Evolutionary conservation across 1,140 invertebrate genomes (phyloP).

Genomic region (Drosophila bocqueti): DNA sequence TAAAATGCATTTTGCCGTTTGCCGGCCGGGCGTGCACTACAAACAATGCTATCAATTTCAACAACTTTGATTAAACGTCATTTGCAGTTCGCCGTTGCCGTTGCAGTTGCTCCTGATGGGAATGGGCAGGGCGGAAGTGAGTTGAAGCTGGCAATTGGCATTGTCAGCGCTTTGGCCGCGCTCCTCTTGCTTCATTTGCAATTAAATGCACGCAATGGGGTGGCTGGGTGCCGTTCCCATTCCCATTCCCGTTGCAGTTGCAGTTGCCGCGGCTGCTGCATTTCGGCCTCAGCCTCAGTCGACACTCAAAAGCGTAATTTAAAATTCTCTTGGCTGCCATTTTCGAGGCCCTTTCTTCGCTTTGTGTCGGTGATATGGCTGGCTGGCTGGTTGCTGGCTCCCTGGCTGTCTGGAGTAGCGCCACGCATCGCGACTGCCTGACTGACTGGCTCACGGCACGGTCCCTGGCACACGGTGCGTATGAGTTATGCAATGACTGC

Average conservation of each 20-base stretch:
- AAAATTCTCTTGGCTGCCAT: constrained; percentile 82
- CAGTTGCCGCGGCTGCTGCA: constrained; percentile 56
- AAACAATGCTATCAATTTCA: constrained; percentile 84
- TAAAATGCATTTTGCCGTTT: constrained; percentile 77
- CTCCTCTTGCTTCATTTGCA: constrained; percentile 74
- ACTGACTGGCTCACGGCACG: constrained; percentile 41
- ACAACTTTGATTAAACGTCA: constrained; percentile 84
- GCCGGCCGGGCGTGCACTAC: constrained; percentile 34
- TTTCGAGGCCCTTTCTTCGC: constrained; percentile 67
- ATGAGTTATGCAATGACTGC: constrained; percentile 78
- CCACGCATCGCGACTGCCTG: constrained; percentile 39
- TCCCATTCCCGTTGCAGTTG: background rate
- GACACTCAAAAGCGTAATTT: constrained; percentile 82
- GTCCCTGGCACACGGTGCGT: constrained; percentile 73
- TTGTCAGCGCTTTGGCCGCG: constrained; percentile 63
- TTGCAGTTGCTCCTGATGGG: background rate
- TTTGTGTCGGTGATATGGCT: constrained; percentile 70
- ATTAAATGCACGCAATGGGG: constrained; percentile 77
- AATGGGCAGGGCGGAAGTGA: constrained; percentile 22
- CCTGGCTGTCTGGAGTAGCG: constrained; percentile 32
- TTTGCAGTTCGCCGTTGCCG: constrained; percentile 67
- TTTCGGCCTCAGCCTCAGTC: constrained; percentile 61
- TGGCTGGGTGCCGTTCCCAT: constrained; percentile 7
- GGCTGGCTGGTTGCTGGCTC: constrained; percentile 30
- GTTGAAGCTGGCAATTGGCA: constrained; percentile 59